Percentiles rank a stretch among this genome's conserved stretches.
Conservation (phyloP, 2,888 invertebrate genomes). For the Parelbella ahira region DNA sequence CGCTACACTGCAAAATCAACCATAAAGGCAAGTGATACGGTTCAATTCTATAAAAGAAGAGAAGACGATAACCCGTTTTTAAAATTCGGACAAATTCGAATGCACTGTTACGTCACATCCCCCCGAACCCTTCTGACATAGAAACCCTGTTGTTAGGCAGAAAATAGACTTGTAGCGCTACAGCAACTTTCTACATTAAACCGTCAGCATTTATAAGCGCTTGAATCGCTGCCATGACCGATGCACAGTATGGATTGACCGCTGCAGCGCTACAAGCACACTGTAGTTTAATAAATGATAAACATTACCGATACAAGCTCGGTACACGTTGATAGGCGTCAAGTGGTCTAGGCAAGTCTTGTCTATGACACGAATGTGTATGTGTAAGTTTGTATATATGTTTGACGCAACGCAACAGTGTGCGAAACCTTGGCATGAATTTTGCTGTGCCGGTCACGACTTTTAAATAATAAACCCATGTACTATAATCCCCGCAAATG, state of each 20-base stretch:
- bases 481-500: slow-evolving; percentile 27
- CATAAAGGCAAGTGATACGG: slow-evolving; percentile 32
- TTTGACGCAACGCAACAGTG: slow-evolving; percentile 46
- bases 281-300: slow-evolving; percentile 30
- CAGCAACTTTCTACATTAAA: slow-evolving; percentile 24
- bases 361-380: slow-evolving; percentile 30
- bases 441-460: slow-evolving; percentile 37
- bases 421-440: slow-evolving; percentile 54
- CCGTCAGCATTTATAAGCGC: slow-evolving; percentile 25
- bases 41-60: slow-evolving; percentile 30
- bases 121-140: slow-evolving; percentile 64
- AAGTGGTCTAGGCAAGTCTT: slow-evolving; percentile 45
- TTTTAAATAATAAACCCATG: slow-evolving; percentile 29
- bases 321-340: slow-evolving; percentile 43
- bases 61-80: slow-evolving; percentile 36
- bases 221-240: slow-evolving; percentile 23
- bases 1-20: slow-evolving; percentile 23
- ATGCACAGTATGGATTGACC: slow-evolving; percentile 2
- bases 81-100: slow-evolving; percentile 41
- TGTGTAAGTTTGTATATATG: no score
- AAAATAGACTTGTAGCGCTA: slow-evolving; percentile 39
- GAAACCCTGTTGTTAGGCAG: slow-evolving; percentile 58
- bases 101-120: slow-evolving; percentile 61
- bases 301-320: slow-evolving; percentile 31
- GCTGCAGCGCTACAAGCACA: slow-evolving; percentile 27